Base-by-base conservation (phyloP, 2,113 vertebrate species). In the Chelonoidis abingdonii region DNA sequence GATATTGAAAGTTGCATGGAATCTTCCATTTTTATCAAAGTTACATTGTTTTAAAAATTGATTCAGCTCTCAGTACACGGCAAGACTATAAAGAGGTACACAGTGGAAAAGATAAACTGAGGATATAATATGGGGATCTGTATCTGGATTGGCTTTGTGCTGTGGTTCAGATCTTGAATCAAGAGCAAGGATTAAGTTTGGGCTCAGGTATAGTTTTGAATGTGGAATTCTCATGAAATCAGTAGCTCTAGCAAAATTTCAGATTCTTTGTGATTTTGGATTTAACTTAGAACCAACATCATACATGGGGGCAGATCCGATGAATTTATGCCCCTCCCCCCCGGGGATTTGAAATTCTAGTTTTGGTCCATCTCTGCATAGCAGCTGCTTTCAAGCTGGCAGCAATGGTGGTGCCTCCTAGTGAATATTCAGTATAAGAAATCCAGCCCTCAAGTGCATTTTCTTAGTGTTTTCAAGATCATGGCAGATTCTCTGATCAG, bases 181-280 rank as follows among this genome's bases (percentile, higher is more conserved):
- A 38, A 38, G 22, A 76, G 10, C 21, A 11, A 38, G 38, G 11
- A 75, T 75, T 75, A 75, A 14, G 21, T 41, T 10, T 76, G 38
- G 17, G n/a, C 38, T 12, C 72, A 44, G 10, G 22, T 76, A 44
- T 5, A 76, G 16, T 87, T 84, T 75, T 53, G 80, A 87, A 72
- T 38, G 59, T 25, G 52, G 83, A 94, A 87, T 90, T 87, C 25
- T 87, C 38, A 41, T 27, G 19, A 87, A 62, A 49, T 84, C 47
- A 47, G 47, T 38, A 84, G 38, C 75, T 94, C 11, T 50, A 87
- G 75, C 7, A 78, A 88, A 85, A 85, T 93, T 56, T n/a, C 53
- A 84, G 89, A 53, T 44, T 44, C 38, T 72, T 89, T 75, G 52
- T 54, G 31, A 19, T 44, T 49, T 75, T 83, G 83, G 13, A 35